Evolutionary conservation across 1,140 invertebrate species (phyloP), one percentile per base, ranked within the genome.

Genomic region (Saccostrea cuccullata): DNA sequence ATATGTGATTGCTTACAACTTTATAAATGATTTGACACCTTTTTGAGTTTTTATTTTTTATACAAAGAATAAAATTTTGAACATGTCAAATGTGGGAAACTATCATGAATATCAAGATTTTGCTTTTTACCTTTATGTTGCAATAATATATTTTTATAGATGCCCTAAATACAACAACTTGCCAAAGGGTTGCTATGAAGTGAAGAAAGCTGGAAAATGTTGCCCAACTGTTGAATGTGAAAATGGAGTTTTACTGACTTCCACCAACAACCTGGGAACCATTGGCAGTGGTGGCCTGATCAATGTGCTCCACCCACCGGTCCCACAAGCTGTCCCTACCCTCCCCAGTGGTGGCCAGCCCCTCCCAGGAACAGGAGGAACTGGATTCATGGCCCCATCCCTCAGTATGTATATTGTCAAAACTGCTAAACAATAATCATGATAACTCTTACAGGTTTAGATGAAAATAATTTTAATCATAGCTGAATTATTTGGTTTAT

Each of bases 141-240:
- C 47, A 47, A 47, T 8, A 47, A 8, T 47, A 47, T 58, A 55
- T 60, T 40, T 83, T 77, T 90, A 30, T 84, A 92, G 91, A 23
- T 92, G 91, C 60, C 91, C 90, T 40, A 90, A 85, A 55, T 92
- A 92, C 87, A 90, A 88, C 70, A 92, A 92, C 83, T 84, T 92
- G 9, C 91, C 91, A 47, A 86, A 83, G 20, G 89, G 87, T 26
- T 94, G 93, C 85, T 84, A 90, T 17, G 88, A 91, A 67, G 87
- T 89, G 20, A 91, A 91, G 82, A 91, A 91, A 82, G 85, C 92
- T 0, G 92, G 92, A 36, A 90, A 94, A 82, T 94, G 93, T 83
- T 94, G 93, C 86, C 85, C 91, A 30, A 90, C 87, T 20, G 87
- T 93, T 55, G 82, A 91, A 20, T 94, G 93, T 88, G 85, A 89